A percentile compares a stretch with the other conserved stretches of the same genome.
Evolutionary conservation across 2,113 vertebrate species (phyloP).

Genomic region (Nothoprocta perdicaria): DNA sequence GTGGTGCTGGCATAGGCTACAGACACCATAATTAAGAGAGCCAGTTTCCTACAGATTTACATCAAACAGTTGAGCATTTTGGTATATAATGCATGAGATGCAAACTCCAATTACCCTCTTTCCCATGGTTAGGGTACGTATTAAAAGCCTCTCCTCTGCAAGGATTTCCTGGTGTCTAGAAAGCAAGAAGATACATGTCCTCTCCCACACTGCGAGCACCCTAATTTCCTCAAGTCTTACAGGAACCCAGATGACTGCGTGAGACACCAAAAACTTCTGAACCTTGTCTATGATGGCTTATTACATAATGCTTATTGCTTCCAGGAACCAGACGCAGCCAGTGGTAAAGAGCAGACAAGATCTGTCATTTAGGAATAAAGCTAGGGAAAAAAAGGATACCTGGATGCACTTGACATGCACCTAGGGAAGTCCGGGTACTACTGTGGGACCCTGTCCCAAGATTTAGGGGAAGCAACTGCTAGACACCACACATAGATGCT

Average conservation of each 20-base stretch:
- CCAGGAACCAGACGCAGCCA: background rate
- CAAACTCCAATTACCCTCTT: slow-evolving; percentile 28
- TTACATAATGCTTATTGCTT: background rate
- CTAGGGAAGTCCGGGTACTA: background rate
- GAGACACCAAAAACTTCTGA: slow-evolving; percentile 11
- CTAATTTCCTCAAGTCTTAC: background rate
- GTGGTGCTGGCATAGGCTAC: slow-evolving; percentile 41
- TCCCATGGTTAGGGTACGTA: slow-evolving; percentile 39
- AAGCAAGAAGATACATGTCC: slow-evolving; percentile 44
- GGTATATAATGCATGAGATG: slow-evolving; percentile 8
- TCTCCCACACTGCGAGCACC: background rate
- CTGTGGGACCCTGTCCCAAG: background rate
- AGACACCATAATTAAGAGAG: slow-evolving; percentile 34
- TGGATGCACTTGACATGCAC: background rate
- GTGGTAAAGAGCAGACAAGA: background rate
- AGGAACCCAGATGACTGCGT: slow-evolving; percentile 4
- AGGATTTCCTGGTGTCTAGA: background rate
- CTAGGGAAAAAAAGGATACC: background rate
- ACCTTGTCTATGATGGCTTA: background rate
- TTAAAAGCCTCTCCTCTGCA: background rate
- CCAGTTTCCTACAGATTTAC: slow-evolving; percentile 60
- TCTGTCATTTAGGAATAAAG: background rate
- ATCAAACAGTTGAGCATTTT: slow-evolving; percentile 49
- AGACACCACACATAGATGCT: background rate
- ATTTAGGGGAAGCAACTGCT: background rate